These are phyloP conservation scores for Drosophila kanapiae DNA, from an alignment of 1,140 invertebrate species.

Conservation along the genomic window DNA sequence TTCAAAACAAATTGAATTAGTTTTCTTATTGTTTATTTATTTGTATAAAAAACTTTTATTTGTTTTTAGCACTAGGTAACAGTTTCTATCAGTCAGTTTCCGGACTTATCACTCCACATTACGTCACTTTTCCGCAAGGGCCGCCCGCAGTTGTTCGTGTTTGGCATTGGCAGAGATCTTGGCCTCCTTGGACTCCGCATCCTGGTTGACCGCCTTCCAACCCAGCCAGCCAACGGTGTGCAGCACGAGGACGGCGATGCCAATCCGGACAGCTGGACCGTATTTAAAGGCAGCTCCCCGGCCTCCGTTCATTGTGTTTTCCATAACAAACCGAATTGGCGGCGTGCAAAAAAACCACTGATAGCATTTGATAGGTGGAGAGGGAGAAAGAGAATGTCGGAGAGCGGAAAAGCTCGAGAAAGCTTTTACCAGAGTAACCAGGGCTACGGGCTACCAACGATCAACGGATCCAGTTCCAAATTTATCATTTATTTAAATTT, in stretches of 20 bases:
- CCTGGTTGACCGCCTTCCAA: conserved; percentile 54
- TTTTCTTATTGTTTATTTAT: background rate
- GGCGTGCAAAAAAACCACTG: conserved; percentile 15
- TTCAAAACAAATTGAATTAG: background rate
- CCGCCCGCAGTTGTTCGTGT: conserved; percentile 52
- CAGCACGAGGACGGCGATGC: conserved; percentile 61
- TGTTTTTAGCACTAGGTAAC: background rate
- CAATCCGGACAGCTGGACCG: conserved; percentile 61
- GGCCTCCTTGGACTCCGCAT: conserved; percentile 26
- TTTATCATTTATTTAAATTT: conserved; percentile 18
- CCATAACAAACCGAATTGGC: conserved; percentile 36
- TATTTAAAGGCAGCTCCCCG: conserved; percentile 23
- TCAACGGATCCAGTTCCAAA: conserved; percentile 8
- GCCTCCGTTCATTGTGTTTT: conserved; percentile 30
- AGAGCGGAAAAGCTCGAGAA: conserved; percentile 26
- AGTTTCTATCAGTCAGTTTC: background rate
- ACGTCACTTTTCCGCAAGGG: conserved; percentile 36
- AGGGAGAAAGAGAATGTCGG: background rate
- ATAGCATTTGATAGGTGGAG: conserved; percentile 25
- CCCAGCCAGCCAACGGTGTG: conserved; percentile 64
- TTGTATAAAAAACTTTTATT: background rate
- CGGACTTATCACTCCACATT: background rate
- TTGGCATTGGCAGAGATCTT: conserved; percentile 24
- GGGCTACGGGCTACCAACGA: conserved; percentile 24
- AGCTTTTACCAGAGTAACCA: conserved; percentile 39